These are phyloP conservation scores for Pomatostomus ruficeps DNA, from an alignment of 2,113 vertebrate genomes.

Conservation along the genomic window DNA sequence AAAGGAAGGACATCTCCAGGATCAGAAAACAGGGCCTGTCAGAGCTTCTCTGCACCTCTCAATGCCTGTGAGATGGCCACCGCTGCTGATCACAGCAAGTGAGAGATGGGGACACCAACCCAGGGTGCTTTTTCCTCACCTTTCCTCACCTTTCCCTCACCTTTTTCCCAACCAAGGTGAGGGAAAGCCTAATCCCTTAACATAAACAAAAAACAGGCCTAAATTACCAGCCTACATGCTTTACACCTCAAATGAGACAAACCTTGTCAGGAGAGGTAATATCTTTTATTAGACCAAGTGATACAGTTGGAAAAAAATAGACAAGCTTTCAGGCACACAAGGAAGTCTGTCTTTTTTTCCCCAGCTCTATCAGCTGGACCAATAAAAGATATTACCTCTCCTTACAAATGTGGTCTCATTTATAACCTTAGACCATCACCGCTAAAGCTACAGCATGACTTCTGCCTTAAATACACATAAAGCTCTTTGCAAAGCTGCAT, in stretches of 20 bases:
- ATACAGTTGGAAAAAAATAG: conserved; percentile 18
- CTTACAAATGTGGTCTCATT: conserved; percentile 54
- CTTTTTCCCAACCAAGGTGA: too few species aligned
- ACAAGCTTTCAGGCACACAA: background rate
- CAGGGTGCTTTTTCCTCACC: fast-evolving
- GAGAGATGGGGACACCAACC: background rate
- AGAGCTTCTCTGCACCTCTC: background rate
- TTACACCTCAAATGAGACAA: conserved; percentile 2
- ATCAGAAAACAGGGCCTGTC: background rate
- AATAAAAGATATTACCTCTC: conserved; percentile 53
- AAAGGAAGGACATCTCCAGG: background rate
- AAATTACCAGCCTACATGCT: background rate
- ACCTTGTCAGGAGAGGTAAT: background rate
- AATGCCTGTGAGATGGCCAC: background rate
- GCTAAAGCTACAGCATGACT: background rate
- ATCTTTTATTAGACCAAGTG: conserved; percentile 23
- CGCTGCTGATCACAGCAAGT: background rate
- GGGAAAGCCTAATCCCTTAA: background rate
- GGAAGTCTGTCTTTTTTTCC: background rate
- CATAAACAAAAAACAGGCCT: background rate
- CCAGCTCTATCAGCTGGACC: background rate
- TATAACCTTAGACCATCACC: conserved; percentile 23
- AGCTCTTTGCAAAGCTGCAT: conserved; percentile 4
- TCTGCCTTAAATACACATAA: conserved; percentile 16
- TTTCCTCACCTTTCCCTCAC: too few species aligned